Evolutionary conservation across 2,797 vertebrate species (phyloP).

Genomic region (Eleutherodactylus coqui): DNA sequence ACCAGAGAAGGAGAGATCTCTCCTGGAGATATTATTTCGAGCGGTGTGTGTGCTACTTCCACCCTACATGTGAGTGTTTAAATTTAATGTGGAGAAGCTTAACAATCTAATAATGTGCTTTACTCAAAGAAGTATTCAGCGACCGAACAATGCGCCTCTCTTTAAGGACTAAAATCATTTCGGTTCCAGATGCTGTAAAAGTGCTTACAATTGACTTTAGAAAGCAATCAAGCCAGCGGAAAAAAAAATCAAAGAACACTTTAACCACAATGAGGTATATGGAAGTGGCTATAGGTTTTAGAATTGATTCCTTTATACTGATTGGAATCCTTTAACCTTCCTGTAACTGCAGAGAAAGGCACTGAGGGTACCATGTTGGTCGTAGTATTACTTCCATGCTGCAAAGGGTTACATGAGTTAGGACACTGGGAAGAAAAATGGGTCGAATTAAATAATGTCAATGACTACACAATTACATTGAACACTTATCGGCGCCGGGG

Average conservation of each 20-base stretch:
- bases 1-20: constrained; percentile 28
- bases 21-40: constrained; percentile 50
- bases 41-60: constrained; percentile 30
- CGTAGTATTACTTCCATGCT: neutral
- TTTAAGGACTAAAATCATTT: constrained; percentile 61
- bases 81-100: constrained; percentile 55
- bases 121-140: constrained; percentile 52
- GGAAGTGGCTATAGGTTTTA: constrained; percentile 66
- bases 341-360: constrained; percentile 31
- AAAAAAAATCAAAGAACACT: constrained; percentile 62
- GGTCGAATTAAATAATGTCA: constrained; percentile 9
- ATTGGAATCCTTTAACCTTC: constrained; percentile 60
- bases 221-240: constrained; percentile 54
- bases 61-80: constrained; percentile 34
- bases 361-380: neutral
- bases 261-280: constrained; percentile 66
- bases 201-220: constrained; percentile 63
- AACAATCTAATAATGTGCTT: constrained; percentile 60
- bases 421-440: neutral
- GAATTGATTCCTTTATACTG: constrained; percentile 45
- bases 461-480: constrained; percentile 20
- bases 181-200: constrained; percentile 54
- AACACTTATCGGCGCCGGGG: neutral
- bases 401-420: constrained; percentile 15
- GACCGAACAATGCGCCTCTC: constrained; percentile 56